These are phyloP conservation scores for Plusia festucae DNA, from an alignment of 2,888 invertebrate species.

Conservation along the genomic window DNA sequence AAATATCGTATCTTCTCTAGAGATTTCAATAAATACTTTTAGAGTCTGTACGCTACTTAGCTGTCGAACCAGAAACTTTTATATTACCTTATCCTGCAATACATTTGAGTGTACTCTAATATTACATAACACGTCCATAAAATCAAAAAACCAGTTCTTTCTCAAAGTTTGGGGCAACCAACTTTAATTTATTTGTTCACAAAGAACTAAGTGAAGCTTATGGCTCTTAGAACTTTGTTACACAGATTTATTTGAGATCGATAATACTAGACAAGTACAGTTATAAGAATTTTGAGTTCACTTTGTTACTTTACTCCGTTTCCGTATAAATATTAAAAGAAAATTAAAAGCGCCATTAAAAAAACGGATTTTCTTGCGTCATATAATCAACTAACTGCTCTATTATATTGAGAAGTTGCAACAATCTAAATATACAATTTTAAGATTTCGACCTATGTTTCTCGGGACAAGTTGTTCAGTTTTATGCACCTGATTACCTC, in stretches of 20 bases:
- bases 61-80: neutral
- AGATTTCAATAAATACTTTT: conserved; percentile 11
- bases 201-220: conserved; percentile 45
- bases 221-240: conserved; percentile 29
- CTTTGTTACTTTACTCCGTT: conserved; percentile 11
- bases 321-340: neutral
- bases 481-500: no score
- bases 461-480: no score
- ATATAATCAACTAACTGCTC: conserved; percentile 13
- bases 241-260: conserved; percentile 45
- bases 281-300: conserved; percentile 57
- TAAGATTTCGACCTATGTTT: no score
- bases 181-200: conserved; percentile 53
- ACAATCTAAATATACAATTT: no score
- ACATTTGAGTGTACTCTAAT: conserved; percentile 11
- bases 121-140: conserved; percentile 31
- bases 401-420: no score
- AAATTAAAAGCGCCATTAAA: neutral
- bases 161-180: conserved; percentile 34
- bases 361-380: neutral
- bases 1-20: conserved; percentile 3
- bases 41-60: neutral
- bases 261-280: conserved; percentile 46
- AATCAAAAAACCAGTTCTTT: conserved; percentile 36
- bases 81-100: neutral